These are phyloP conservation scores for Melanaphis sacchari DNA, from an alignment of 1,140 invertebrate species.

Conservation along the genomic window DNA sequence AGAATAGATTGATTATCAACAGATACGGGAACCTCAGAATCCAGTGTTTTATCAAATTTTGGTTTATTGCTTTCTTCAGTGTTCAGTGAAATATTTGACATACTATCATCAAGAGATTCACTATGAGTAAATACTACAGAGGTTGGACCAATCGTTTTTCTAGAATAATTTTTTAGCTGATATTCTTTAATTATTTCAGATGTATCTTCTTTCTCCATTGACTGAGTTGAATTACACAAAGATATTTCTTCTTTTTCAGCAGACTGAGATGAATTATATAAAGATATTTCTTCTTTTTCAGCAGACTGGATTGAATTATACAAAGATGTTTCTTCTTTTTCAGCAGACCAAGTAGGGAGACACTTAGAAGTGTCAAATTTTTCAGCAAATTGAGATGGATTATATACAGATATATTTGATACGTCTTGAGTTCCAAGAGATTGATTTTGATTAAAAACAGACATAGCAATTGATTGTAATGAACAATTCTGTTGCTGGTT, in stretches of 20 bases:
- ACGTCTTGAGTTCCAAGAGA: not conserved
- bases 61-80: not conserved
- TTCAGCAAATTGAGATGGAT: not conserved
- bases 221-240: not conserved
- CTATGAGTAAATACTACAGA: not conserved
- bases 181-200: not conserved
- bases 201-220: not conserved
- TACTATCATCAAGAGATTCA: not conserved
- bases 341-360: not conserved
- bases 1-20: not conserved
- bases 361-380: not conserved
- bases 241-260: not conserved
- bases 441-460: not conserved
- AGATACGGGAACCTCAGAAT: not conserved
- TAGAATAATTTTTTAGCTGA: constrained; percentile 20
- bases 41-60: not conserved
- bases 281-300: not conserved
- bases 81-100: not conserved
- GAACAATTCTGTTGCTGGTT: not conserved
- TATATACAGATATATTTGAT: not conserved
- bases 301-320: not conserved
- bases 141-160: constrained; percentile 17
- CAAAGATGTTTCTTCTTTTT: not conserved
- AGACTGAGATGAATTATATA: not conserved
- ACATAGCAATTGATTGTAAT: not conserved